Percentiles rank a stretch among this genome's conserved stretches.
These are phyloP conservation scores for Spermophilus dauricus DNA, from an alignment of 2,113 vertebrate genomes.

Conservation along the genomic window DNA sequence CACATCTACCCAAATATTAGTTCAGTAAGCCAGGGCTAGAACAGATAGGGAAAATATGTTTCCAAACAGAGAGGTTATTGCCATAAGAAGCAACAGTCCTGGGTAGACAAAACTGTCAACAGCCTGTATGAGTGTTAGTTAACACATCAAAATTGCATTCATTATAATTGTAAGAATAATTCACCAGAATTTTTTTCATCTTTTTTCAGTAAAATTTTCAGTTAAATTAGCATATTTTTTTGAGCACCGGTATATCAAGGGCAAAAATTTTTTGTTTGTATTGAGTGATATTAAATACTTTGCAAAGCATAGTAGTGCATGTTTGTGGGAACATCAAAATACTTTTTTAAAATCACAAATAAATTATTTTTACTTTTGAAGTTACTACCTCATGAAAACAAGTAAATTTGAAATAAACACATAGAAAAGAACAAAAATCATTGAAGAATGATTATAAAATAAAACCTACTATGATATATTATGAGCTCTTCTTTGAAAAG, in stretches of 20 bases:
- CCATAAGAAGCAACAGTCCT: neutral
- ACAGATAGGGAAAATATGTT: neutral
- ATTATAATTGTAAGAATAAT: neutral
- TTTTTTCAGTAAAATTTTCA: neutral
- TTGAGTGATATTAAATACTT: neutral
- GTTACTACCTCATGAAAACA: constrained; percentile 14
- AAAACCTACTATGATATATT: neutral
- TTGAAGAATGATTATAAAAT: neutral
- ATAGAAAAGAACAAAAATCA: neutral
- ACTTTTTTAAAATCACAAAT: neutral
- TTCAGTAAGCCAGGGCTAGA: neutral
- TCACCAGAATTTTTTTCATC: neutral
- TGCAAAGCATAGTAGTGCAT: neutral
- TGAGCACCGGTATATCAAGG: neutral
- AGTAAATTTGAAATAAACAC: constrained; percentile 33
- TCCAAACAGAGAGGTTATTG: neutral
- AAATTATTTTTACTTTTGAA: constrained; percentile 38
- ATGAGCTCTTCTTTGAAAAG: constrained; percentile 18
- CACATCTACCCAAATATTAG: neutral
- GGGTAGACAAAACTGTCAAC: neutral
- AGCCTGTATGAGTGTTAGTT: neutral
- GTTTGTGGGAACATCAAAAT: neutral
- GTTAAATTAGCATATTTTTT: neutral
- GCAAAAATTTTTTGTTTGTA: neutral
- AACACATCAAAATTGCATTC: neutral